These are phyloP conservation scores for Hippocampus zosterae DNA, from an alignment of 2,113 vertebrate species.

Conservation along the genomic window DNA sequence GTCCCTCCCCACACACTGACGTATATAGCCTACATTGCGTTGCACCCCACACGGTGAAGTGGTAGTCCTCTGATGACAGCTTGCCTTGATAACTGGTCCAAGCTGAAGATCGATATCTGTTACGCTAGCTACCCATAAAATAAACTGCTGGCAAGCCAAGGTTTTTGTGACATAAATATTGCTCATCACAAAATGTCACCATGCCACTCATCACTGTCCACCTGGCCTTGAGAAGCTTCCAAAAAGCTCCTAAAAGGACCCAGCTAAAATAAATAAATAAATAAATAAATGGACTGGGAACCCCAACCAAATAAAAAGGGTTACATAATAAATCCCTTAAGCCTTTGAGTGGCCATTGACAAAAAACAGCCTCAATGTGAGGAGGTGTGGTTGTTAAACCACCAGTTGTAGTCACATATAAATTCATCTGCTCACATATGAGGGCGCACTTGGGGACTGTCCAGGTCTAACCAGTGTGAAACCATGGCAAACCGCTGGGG, in stretches of 20 bases:
- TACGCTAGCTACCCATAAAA: not conserved
- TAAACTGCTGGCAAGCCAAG: conserved; percentile 1
- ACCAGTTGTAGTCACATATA: conserved; percentile 21
- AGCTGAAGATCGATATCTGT: not conserved
- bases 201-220: conserved; percentile 4
- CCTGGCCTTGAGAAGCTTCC: not conserved
- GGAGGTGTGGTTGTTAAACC: conserved; percentile 32
- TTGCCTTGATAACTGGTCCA: not conserved
- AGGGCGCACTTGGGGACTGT: conserved; percentile 14
- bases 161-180: not conserved
- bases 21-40: too few species aligned
- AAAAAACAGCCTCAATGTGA: not conserved
- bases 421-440: conserved; percentile 19
- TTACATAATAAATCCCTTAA: conserved; percentile 3
- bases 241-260: not conserved
- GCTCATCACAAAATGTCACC: not conserved
- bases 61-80: not conserved
- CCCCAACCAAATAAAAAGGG: not conserved
- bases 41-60: too few species aligned
- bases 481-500: conserved; percentile 39
- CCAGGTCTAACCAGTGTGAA: conserved; percentile 25
- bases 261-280: not conserved
- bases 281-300: not conserved
- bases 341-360: conserved; percentile 2
- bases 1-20: too few species aligned